A percentile compares a stretch with the other conserved stretches of the same genome.
These are phyloP conservation scores for Sebastes nivosus DNA, from an alignment of 2,797 vertebrate species.

Conservation along the genomic window DNA sequence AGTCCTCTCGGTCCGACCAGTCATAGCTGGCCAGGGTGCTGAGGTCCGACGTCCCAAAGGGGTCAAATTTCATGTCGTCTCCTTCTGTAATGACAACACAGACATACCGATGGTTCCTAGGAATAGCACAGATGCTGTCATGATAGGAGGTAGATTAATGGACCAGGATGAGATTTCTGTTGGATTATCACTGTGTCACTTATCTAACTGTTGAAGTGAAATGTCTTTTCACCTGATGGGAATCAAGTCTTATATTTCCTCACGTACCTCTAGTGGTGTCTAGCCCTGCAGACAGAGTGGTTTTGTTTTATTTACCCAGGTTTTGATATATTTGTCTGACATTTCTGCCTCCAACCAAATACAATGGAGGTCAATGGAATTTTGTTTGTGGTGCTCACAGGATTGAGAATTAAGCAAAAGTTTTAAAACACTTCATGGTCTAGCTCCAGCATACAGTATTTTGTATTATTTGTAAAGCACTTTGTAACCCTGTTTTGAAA, in stretches of 20 bases:
- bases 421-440: background rate
- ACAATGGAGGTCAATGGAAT: background rate
- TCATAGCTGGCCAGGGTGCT: conserved; percentile 88
- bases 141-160: conserved; percentile 29
- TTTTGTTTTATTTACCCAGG: background rate
- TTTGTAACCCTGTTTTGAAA: too few species aligned
- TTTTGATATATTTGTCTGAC: background rate
- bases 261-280: background rate
- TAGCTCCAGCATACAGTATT: too few species aligned
- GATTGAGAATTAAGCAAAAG: background rate
- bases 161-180: conserved; percentile 16
- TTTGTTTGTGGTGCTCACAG: background rate
- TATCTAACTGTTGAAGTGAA: background rate
- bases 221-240: background rate
- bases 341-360: background rate
- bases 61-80: conserved; percentile 93
- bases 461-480: too few species aligned
- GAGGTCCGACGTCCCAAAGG: conserved; percentile 88
- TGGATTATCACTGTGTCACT: background rate
- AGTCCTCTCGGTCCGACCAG: conserved; percentile 91
- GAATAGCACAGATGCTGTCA: conserved; percentile 54
- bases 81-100: conserved; percentile 89
- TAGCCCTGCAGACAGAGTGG: background rate
- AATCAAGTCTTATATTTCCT: background rate
- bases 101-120: conserved; percentile 72